Evolutionary conservation across 1,140 invertebrate species (phyloP).

Genomic region (Hyles vespertilio): DNA sequence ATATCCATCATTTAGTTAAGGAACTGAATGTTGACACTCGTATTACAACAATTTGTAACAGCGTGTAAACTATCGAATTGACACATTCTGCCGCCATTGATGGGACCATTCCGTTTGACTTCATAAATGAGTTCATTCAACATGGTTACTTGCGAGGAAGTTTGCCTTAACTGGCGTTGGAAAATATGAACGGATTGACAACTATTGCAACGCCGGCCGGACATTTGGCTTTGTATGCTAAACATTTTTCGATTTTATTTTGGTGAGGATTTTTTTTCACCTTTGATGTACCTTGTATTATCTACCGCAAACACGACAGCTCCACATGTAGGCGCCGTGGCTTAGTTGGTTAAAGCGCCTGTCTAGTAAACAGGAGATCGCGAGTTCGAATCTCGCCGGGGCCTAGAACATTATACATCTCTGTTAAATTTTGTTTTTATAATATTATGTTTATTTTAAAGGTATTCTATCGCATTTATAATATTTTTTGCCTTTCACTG

Average conservation of each 20-base stretch:
- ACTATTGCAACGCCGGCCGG: too few species aligned
- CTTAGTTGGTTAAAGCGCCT: slow-evolving; percentile 69
- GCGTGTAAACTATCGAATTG: slow-evolving; percentile 6
- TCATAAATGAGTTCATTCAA: background rate
- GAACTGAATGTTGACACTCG: slow-evolving; percentile 1
- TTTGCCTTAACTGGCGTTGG: slow-evolving; percentile 27
- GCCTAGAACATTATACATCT: slow-evolving; percentile 16
- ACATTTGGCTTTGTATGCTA: too few species aligned
- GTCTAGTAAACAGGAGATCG: slow-evolving; percentile 68
- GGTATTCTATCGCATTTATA: too few species aligned
- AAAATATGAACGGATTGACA: slow-evolving; percentile 10
- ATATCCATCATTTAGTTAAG: slow-evolving; percentile 1
- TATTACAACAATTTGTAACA: slow-evolving; percentile 6
- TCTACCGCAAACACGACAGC: too few species aligned
- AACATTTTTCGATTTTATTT: too few species aligned
- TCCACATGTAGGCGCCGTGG: slow-evolving; percentile 34
- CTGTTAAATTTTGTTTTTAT: too few species aligned
- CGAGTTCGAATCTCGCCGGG: slow-evolving; percentile 65
- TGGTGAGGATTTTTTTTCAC: too few species aligned
- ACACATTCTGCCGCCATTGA: slow-evolving; percentile 4
- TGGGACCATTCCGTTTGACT: background rate
- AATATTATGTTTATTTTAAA: too few species aligned
- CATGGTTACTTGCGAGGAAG: slow-evolving; percentile 14
- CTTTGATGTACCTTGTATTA: too few species aligned
- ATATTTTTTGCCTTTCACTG: too few species aligned